Evolutionary conservation across 2,113 vertebrate genomes (phyloP), one percentile per base, ranked within the genome.

Genomic region (cattle (Bos taurus)): DNA sequence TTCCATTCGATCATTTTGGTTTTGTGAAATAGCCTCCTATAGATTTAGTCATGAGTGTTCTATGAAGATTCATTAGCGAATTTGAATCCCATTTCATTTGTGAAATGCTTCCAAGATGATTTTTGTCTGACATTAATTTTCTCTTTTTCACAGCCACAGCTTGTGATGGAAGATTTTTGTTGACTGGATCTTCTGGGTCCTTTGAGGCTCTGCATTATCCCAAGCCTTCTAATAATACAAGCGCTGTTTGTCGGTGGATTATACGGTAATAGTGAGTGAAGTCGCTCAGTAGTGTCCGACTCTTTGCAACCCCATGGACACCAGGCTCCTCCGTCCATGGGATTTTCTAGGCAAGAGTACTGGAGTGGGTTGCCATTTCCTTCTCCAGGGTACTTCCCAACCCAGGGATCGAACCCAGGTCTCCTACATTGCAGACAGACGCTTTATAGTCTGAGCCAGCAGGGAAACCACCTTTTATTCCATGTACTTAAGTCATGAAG

Each of bases 141-240:
- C 90, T 16, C 97, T 40, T 98, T 93, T 98, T 98, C 97, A 89
- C 98, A 99, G 99, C 98, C 97, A 59, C 98, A 52, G 43, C 85
- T 92, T 99, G 99, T 97, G 99, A 99, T 97, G 99, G 99, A 97
- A 98, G 98, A 94, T 99, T 99, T 98, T 98, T 99, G 89, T 94
- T 99, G 96, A 99, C 97, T 36, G 98, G 87, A 23, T 96, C 98
- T n/a, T 98, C 98, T 57, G 99, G 99, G 19, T 98, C 96, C 95
- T 99, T 99, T 71, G 98, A 99, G 36, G 99, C 99, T 28, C 83
- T 98, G 94, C 97, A 98, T 96, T 99, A 98, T 91, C 99, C 99
- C 83, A 87, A 98, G 5, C 97, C 98, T 0, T 98, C 98, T 77
- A 85, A 97, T 71, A 83, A 97, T 28, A 89, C 95, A 94, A 96